Base-by-base conservation (phyloP, 2,113 vertebrate species). In the Oceanodroma tethys region DNA sequence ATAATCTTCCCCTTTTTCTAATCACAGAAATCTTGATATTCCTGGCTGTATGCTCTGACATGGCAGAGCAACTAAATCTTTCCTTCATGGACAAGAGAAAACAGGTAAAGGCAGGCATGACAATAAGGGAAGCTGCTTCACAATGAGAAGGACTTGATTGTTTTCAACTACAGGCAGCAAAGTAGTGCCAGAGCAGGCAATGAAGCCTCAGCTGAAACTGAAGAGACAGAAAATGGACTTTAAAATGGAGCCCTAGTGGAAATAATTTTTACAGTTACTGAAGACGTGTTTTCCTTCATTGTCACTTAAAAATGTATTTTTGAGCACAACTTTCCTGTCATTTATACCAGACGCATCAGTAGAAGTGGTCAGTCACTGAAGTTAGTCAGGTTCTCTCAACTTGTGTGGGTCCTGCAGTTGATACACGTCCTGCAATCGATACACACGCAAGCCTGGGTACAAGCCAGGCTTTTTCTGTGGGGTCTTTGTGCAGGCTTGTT, bases 371-470 rank as follows among this genome's bases (percentile, higher is more conserved):
- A n/a, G 9, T 55, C 60, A 30, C 7, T n/a, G 16, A 73, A 83
- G 30, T 55, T 29, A n/a, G 42, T 58, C 40, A 15, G 17, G 4
- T 25, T 34, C 25, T 72, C 38, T 59, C 30, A 56, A 11, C 20
- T n/a, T 36, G 6, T 36, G 22, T 25, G 9, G 53, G 9, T 59
- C 38, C n/a, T 70, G 40, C 17, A 42, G 0, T 6, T 5, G 16
- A 38, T 26, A 40, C 10, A 5, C 2, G 8, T 65, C 36, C 40
- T 72, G 42, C 14, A 43, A 0, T 6, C 5, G 16, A 36, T 29
- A n/a, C 5, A 5, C 2, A 3, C 0, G 0, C 2, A 8, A 74
- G 26, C 16, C 23, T 5, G 3, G 36, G 14, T 26, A 22, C 11
- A 26, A 48, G 60, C 18, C 36, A 36, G 30, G 32, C 11, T 60